Evolutionary conservation across 2,888 invertebrate species (phyloP).

Genomic region (Meiosimyza platycephala): DNA sequence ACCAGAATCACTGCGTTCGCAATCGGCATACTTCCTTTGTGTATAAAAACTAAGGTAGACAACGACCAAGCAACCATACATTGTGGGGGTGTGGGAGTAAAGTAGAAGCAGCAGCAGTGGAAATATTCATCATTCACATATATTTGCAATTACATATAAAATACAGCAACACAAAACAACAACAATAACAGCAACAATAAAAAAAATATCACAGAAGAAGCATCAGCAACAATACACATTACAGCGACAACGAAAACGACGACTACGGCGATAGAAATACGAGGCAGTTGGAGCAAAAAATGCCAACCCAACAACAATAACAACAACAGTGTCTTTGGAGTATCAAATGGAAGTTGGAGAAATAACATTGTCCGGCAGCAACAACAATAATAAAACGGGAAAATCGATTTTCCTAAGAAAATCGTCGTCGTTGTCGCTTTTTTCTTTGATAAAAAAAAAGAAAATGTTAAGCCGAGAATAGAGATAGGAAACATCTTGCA

Average conservation of each 20-base stretch:
- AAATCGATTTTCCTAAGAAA: slow-evolving; percentile 32
- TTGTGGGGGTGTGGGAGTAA: background rate
- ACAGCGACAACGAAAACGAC: background rate
- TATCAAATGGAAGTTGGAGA: slow-evolving; percentile 13
- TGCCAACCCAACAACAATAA: slow-evolving; percentile 10
- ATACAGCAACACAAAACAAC: slow-evolving; percentile 27
- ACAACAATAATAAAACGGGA: slow-evolving; percentile 29
- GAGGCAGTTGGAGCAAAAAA: background rate
- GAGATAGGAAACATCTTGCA: no score
- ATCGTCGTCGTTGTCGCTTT: background rate
- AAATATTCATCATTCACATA: slow-evolving; percentile 24
- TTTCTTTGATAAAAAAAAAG: background rate
- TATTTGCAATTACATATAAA: slow-evolving; percentile 12
- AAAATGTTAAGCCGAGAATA: no score
- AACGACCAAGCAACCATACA: no score
- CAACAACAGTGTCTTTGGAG: slow-evolving; percentile 15
- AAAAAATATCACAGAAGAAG: slow-evolving; percentile 2
- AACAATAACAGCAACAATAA: slow-evolving; percentile 17
- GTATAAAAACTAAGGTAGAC: no score
- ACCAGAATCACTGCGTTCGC: no score
- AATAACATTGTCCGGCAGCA: slow-evolving; percentile 30
- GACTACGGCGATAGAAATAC: slow-evolving; percentile 3
- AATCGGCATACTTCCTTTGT: no score
- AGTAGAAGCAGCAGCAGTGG: background rate
- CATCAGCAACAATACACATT: background rate